Evolutionary conservation across 2,888 invertebrate genomes (phyloP), one percentile per base, ranked within the genome.

Genomic region (Trissoscelio sp.): DNA sequence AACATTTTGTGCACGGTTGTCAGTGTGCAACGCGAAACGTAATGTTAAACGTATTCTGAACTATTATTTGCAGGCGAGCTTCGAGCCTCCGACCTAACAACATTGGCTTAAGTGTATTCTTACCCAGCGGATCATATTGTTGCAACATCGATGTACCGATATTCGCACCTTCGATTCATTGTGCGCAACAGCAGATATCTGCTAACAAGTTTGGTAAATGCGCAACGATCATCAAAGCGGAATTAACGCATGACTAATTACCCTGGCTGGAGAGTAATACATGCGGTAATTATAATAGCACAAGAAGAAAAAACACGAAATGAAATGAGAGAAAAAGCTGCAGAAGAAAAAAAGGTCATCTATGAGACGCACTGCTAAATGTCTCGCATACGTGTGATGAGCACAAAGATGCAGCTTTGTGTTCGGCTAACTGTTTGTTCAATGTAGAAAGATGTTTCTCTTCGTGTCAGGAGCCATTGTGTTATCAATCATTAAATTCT

Each of bases 161-260:
- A 69, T 77, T 77, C 28, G 77, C 69, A 69, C 77, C 75, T 77
- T 46, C 60, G 48, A 44, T 60, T 60, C 44, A 51, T 34, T 69
- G 58, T 57, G 48, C 42, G 66, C 75, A 51, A 31, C 67, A 42
- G 34, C 60, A 18, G 60, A 55, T 48, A 70, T 57, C 70, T 57
- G 78, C 70, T 78, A 78, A 78, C 70, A 70, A 70, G 78, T 78
- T 78, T 64, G 70, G 64, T 31, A 70, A 70, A 78, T 64, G 78
- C 22, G 67, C 77, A 16, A 62, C 67, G 55, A 62, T 72, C 72
- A 77, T 81, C 77, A 67, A 72, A 72, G 77, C 20, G 48, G 44
- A 77, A 77, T 72, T 81, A 77, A 81, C 77, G 72, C 72, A 53
- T 58, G 77, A 73, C 80, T 80, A 80, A 80, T 80, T 80, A 75